Percentiles rank a stretch among this genome's conserved stretches.
Evolutionary conservation across 2,797 vertebrate genomes (phyloP).

Genomic region (Anguilla pacifica): DNA sequence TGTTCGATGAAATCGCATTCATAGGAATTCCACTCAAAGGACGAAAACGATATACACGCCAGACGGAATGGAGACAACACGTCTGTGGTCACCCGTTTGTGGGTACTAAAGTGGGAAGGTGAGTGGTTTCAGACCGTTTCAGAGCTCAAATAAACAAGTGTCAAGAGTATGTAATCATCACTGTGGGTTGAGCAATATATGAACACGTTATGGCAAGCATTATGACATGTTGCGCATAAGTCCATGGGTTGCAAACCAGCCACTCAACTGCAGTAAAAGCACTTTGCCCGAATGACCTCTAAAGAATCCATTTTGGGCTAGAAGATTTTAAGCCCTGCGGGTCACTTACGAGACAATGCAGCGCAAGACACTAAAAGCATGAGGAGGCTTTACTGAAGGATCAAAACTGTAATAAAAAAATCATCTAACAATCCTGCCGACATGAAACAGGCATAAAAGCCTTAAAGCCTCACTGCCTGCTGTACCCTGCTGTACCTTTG

Average conservation of each 20-base stretch:
- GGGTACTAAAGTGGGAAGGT: background rate
- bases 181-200: background rate
- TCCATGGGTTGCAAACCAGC: background rate
- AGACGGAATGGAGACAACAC: background rate
- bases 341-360: background rate
- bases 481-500: background rate
- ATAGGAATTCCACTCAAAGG: background rate
- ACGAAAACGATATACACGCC: background rate
- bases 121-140: background rate
- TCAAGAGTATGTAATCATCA: background rate
- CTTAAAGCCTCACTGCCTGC: background rate
- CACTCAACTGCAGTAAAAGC: too few species aligned
- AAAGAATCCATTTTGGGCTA: background rate
- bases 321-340: background rate
- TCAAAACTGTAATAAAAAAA: background rate
- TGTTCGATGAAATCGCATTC: background rate
- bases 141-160: background rate
- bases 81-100: background rate
- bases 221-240: background rate
- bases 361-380: background rate
- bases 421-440: background rate
- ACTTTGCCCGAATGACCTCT: too few species aligned
- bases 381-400: background rate
- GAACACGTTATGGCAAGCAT: background rate
- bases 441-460: background rate